phyloP scores from a whole-genome alignment of 2,113 vertebrate genomes.

The Chrysochloris asiatica region DNA sequence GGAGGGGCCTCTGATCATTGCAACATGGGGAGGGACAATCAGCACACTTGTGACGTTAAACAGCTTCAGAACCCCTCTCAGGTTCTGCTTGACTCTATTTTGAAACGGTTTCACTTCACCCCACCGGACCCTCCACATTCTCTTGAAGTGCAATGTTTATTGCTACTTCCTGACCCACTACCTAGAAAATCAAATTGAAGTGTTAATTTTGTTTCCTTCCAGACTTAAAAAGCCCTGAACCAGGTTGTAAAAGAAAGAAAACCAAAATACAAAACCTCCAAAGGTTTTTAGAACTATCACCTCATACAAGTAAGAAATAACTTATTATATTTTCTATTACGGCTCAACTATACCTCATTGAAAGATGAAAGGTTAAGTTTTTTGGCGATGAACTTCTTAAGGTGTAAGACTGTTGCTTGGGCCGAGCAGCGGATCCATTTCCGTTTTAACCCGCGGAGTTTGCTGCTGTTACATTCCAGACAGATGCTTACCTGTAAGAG shows the following conservation, averaged over 20 bases:
- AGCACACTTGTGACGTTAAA: background rate
- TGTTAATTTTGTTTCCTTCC: background rate
- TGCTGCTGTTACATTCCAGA: conserved; percentile 99
- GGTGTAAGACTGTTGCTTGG: conserved; percentile 97
- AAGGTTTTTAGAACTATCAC: background rate
- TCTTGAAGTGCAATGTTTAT: too few species aligned
- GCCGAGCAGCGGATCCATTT: conserved; percentile 99
- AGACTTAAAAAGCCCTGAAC: background rate
- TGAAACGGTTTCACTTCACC: too few species aligned
- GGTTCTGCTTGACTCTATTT: too few species aligned
- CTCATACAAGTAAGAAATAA: too few species aligned
- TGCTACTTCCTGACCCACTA: background rate
- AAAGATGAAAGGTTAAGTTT: conserved; percentile 99
- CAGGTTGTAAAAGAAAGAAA: background rate
- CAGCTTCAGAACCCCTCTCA: too few species aligned
- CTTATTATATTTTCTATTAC: too few species aligned
- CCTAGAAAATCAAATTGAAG: background rate
- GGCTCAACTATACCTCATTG: conserved; percentile 98
- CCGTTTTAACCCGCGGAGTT: conserved; percentile 95
- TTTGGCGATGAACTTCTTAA: conserved; percentile 99
- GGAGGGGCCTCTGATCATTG: background rate
- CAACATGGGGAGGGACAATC: too few species aligned
- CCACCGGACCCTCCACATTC: accelerated
- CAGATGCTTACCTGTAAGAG: conserved; percentile 95
- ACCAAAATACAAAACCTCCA: background rate